These are phyloP conservation scores for Notothenia coriiceps DNA, from an alignment of 2,113 vertebrate species.

Conservation along the genomic window DNA sequence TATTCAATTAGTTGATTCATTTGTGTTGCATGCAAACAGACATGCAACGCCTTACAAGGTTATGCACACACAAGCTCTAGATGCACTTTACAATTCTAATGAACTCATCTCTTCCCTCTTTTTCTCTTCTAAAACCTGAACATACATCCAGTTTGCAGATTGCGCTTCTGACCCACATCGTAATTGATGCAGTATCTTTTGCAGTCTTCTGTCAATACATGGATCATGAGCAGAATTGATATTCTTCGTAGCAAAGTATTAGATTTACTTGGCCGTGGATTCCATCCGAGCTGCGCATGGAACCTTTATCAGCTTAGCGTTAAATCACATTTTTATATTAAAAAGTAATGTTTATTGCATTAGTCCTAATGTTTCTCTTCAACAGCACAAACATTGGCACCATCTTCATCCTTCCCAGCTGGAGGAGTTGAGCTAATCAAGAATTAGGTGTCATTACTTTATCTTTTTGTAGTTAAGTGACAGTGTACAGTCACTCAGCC, in stretches of 20 bases:
- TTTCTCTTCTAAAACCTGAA: constrained; percentile 27
- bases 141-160: constrained; percentile 23
- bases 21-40: constrained; percentile 74
- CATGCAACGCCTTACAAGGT: constrained; percentile 69
- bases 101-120: constrained; percentile 28
- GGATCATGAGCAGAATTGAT: constrained; percentile 15
- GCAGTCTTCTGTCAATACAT: constrained; percentile 40
- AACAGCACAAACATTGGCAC: not conserved
- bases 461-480: constrained; percentile 2
- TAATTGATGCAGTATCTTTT: constrained; percentile 45
- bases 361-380: not conserved
- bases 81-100: constrained; percentile 74
- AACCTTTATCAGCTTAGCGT: constrained; percentile 4
- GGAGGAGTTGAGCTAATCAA: constrained; percentile 1
- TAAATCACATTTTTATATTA: not conserved
- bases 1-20: constrained; percentile 75
- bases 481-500: not conserved
- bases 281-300: not conserved
- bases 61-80: constrained; percentile 68
- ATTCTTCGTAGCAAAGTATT: not conserved
- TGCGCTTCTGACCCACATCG: constrained; percentile 47
- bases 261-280: not conserved
- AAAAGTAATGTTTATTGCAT: not conserved
- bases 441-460: not conserved
- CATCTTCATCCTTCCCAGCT: not conserved